Conservation (phyloP, 2,797 vertebrate species). For the Xenentodon cancila region DNA sequence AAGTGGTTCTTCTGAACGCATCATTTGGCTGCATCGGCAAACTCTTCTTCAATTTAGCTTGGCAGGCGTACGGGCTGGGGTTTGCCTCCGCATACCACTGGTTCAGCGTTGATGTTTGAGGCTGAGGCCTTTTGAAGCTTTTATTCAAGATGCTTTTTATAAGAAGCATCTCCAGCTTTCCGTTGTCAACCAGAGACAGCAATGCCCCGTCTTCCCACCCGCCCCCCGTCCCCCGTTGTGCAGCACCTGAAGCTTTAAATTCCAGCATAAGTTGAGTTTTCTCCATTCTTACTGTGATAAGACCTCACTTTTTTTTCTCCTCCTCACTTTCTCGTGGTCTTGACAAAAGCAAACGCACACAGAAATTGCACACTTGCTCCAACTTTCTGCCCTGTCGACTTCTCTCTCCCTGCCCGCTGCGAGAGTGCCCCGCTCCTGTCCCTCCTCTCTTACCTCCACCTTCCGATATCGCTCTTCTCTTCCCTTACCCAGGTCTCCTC, state of each 20-base stretch:
- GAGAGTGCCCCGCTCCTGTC: slow-evolving; percentile 50
- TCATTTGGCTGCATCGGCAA: slow-evolving; percentile 76
- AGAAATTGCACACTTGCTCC: slow-evolving; percentile 23
- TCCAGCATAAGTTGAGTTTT: slow-evolving; percentile 3
- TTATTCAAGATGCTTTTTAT: slow-evolving; percentile 57
- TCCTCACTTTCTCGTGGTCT: slow-evolving; percentile 31
- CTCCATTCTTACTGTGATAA: slow-evolving; percentile 11
- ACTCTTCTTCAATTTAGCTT: slow-evolving; percentile 81
- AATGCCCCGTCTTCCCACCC: background rate
- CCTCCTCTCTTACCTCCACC: slow-evolving; percentile 23
- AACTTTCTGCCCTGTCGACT: slow-evolving; percentile 67
- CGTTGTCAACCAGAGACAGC: slow-evolving; percentile 16
- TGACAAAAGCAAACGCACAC: slow-evolving; percentile 39
- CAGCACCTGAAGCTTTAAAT: slow-evolving; percentile 44
- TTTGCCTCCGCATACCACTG: slow-evolving; percentile 64
- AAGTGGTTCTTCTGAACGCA: slow-evolving; percentile 82
- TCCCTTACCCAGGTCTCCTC: slow-evolving; percentile 56
- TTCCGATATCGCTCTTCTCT: slow-evolving; percentile 16
- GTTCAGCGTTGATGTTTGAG: slow-evolving; percentile 73
- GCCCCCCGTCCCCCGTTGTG: slow-evolving; percentile 12
- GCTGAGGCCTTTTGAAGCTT: slow-evolving; percentile 58
- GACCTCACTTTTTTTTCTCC: too few species aligned
- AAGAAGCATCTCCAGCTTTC: slow-evolving; percentile 23
- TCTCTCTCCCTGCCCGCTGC: slow-evolving; percentile 46
- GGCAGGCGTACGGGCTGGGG: slow-evolving; percentile 64